Percentiles rank a stretch among this genome's conserved stretches.
These are phyloP conservation scores for Stegostoma tigrinum DNA, from an alignment of 2,113 vertebrate genomes.

Conservation along the genomic window DNA sequence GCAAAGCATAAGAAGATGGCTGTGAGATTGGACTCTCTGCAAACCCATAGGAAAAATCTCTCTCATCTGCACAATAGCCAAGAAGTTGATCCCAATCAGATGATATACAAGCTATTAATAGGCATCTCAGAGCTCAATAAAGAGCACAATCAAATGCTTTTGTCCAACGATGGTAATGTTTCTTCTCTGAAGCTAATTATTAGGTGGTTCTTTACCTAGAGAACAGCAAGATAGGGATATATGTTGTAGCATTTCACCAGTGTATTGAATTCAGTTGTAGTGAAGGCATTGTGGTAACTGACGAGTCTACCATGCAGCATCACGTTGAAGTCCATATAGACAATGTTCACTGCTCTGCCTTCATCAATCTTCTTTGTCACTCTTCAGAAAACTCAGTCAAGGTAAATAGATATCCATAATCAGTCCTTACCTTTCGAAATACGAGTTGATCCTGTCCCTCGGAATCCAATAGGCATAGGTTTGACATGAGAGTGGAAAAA, in stretches of 20 bases:
- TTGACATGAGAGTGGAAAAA: no score
- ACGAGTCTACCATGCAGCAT: no score
- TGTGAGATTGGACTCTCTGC: not conserved
- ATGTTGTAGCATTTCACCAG: not conserved
- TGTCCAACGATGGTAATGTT: not conserved
- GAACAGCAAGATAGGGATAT: not conserved
- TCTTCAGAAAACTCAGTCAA: no score
- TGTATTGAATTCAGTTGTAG: not conserved
- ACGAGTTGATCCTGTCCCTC: no score
- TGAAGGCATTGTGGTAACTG: not conserved
- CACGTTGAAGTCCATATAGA: no score
- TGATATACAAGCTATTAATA: not conserved
- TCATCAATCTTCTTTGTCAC: no score
- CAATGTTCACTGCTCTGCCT: no score
- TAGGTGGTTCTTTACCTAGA: not conserved
- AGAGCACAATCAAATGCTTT: not conserved
- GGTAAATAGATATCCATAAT: no score
- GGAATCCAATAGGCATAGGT: no score
- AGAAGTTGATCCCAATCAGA: not conserved
- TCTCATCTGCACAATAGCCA: not conserved
- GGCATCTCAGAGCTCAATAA: not conserved
- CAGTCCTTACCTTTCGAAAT: no score
- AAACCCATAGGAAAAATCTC: not conserved
- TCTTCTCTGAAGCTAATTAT: not conserved
- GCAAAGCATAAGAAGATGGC: not conserved